Evolutionary conservation across 2,888 invertebrate species (phyloP), one percentile per base, ranked within the genome.

Genomic region (Parthenolecanium corni): DNA sequence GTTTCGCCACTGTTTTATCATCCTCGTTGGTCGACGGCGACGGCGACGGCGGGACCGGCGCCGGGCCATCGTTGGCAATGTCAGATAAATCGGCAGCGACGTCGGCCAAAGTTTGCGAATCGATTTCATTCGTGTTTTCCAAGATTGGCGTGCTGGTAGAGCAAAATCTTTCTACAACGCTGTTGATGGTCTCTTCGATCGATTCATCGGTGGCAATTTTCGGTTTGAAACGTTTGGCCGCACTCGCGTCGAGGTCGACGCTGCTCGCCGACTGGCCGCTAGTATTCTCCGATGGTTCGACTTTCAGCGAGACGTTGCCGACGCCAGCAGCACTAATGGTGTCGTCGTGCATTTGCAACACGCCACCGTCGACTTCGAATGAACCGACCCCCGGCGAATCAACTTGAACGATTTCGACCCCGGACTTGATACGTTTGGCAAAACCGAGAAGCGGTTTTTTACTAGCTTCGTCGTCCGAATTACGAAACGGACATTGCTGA

Each of bases 391-490:
- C 36, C 9, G 53, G n/a, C 16, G 31, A 31, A 12, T 25, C n/a
- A 20, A 36, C 31, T 20, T 31, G 12, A 16, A 31, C 20, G 2
- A 38, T 23, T 49, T 49, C 58, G 21, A 47, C 23, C 5, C 49
- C 38, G 18, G 23, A n/a, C 44, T 56, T 46, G 25, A 21, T 38
- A 2, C 58, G 58, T 49, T 58, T 58, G 23, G 49, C 58, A 23
- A 58, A 58, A 20, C 58, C 36, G 3, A 58, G 49, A 14, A 58
- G 36, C 14, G 58, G 58, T 51, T 58, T 58, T 36, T 58, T 58
- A 21, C 47, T 47, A 16, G 40, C 42, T 9, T 23, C 49, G 5
- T 21, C 21, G 14, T 23, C 14, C 2, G 49, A 49, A 9, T 21
- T 21, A 11, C 58, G 58, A 36, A 31, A 31, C 20, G 25, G 31